Evolutionary conservation across 2,113 vertebrate species (phyloP).

Genomic region (Eurystomus gularis): DNA sequence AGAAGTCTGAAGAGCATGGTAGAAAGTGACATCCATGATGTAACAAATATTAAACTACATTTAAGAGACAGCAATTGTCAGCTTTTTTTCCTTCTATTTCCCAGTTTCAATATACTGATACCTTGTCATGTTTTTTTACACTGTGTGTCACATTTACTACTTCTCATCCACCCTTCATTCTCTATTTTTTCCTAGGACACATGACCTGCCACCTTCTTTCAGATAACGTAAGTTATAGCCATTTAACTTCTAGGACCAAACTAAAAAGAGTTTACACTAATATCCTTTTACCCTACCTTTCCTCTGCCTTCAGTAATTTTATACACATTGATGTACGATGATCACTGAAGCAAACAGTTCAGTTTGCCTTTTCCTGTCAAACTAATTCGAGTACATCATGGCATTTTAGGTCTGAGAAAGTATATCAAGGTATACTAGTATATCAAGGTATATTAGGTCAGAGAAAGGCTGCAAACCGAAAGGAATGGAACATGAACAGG

Average conservation of each 20-base stretch:
- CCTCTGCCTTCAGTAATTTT: neutral
- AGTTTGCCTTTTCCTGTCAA: neutral
- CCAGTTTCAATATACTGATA: neutral
- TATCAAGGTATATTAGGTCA: neutral
- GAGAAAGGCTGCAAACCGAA: neutral
- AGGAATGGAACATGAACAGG: fast-evolving
- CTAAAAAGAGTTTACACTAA: neutral
- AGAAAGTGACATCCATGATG: neutral
- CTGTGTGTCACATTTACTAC: neutral
- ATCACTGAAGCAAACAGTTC: neutral
- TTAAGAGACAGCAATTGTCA: neutral
- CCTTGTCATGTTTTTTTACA: neutral
- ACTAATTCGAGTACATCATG: neutral
- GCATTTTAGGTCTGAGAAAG: neutral
- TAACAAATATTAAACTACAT: neutral
- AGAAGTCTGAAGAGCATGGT: neutral
- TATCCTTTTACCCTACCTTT: neutral
- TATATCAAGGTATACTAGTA: neutral
- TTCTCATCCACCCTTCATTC: neutral
- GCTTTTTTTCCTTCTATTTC: neutral
- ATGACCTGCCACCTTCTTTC: neutral
- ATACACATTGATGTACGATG: fast-evolving
- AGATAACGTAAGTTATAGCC: neutral
- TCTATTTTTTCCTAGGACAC: neutral
- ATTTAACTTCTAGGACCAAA: neutral